Base-by-base conservation (phyloP, 2,888 invertebrate species). In the Cordylochernes scorpioides region DNA sequence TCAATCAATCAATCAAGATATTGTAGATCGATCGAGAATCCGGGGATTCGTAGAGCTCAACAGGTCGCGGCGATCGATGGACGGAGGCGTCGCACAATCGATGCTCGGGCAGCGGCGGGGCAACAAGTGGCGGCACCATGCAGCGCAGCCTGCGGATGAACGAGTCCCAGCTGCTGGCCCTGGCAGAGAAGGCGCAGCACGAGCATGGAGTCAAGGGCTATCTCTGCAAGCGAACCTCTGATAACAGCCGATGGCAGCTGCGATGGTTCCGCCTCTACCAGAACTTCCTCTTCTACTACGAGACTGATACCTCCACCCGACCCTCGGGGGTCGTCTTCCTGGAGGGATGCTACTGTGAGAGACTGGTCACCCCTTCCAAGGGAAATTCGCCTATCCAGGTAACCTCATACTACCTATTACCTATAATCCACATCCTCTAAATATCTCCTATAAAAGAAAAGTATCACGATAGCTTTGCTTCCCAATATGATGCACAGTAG, bases 201-300 rank as follows among this genome's bases (percentile, higher is more conserved):
- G 80, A 82, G 50, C 69, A 72, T 49, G 65, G 68, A n/a, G 59
- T 72, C 57, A 62, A 69, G 31, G 80, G 82, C 28, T 72, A 72
- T 52, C 61, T 82, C 37, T 69, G 75, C 58, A 82, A 82, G 53
- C 61, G 72, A 44, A 74, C 73, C 29, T 68, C 73, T 1, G 78
- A 80, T 50, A 72, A 67, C 45, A 68, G 68, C 40, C 80, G 77
- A 55, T 84, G 84, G 84, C 78, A 80, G 51, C 48, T 52, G 24
- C 42, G 55, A 12, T 57, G 50, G 48, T 56, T 55, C 45, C 48
- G 52, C 30, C 47, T 55, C 36, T 66, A 63, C 19, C 64, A 82
- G 73, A 84, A 84, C 55, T 56, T 82, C 45, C 57, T 84, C 42
- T 82, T 82, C 56, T 82, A 82, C 60, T 82, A 75, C 55, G 82